Percentiles rank a stretch among this genome's conserved stretches.
phyloP scores from a whole-genome alignment of 2,113 vertebrate genomes.

The Apus apus region DNA sequence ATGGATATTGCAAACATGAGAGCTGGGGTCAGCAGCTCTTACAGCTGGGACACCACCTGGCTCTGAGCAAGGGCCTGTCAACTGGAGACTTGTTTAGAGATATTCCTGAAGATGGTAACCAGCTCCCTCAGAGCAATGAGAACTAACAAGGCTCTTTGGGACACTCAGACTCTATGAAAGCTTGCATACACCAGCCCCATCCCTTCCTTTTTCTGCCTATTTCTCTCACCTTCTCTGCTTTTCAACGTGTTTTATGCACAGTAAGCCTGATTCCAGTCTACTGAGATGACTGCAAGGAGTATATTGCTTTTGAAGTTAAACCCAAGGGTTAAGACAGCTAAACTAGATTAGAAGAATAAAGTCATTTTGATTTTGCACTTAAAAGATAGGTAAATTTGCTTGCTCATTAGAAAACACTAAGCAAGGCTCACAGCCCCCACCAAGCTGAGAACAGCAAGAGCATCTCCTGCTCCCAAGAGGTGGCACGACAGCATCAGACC shows the following conservation, averaged over 20 bases:
- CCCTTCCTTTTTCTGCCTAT: not conserved
- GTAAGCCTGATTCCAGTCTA: not conserved
- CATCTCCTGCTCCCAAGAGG: not conserved
- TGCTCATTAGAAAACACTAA: not conserved
- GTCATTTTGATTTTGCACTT: slow-evolving; percentile 31
- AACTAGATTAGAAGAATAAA: slow-evolving; percentile 19
- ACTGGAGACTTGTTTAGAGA: not conserved
- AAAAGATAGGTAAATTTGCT: slow-evolving; percentile 10
- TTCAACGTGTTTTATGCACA: not conserved
- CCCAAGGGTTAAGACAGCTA: not conserved
- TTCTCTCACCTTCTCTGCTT: not conserved
- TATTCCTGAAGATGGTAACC: not conserved
- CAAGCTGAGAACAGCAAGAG: not conserved
- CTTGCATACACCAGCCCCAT: not conserved
- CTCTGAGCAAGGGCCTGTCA: not conserved
- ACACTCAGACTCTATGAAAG: not conserved
- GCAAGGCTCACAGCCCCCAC: not conserved
- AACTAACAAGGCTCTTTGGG: not conserved
- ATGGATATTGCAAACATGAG: not conserved
- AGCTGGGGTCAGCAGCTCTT: not conserved
- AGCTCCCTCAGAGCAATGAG: not conserved
- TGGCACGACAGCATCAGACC: not conserved
- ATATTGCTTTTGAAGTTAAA: not conserved
- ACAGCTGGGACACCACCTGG: not conserved
- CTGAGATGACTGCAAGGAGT: not conserved